Evolutionary conservation across 2,113 vertebrate genomes (phyloP), one percentile per base, ranked within the genome.

Genomic region (Aegithalos caudatus): DNA sequence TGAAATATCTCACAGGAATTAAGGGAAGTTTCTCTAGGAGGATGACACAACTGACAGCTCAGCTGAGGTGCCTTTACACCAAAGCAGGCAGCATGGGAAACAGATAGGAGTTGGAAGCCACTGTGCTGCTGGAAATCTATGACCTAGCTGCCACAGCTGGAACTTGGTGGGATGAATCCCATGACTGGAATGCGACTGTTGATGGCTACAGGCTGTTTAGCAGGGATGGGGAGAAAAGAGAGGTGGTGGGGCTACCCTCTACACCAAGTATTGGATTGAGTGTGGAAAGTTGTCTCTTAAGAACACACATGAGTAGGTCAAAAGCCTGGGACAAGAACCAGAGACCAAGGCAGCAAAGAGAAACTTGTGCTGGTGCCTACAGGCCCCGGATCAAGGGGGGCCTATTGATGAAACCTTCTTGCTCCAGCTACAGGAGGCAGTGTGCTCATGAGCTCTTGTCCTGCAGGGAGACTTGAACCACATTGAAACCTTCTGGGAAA

Each of bases 41-140:
- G 22, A 69, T 15, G 38, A 28, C 38, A 33, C 0, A 0, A 51
- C 45, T 0, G 0, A 51, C 33, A 69, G 45, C 45, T 77, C 37
- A 67, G 14, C 45, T 51, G 72, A 60, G 45, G 27, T 38, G 14
- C 22, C 27, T 69, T 44, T 51, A 45, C 33, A 45, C 27, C 54
- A 44, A 50, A 31, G 44, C 53, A 51, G 35, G 37, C 13, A 42
- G 61, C 31, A 22, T 27, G 11, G 22, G 27, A 51, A 76, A 51
- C 71, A 47, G 48, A 56, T 19, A 22, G 31, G 37, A 51, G 35
- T 0, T 65, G 60, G 29, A 65, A 65, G 24, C 15, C 24, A 10
- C 35, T 48, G 42, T 65, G 50, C 42, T 56, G 18, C 37, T 67
- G 53, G 53, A 86, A 67, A 67, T 86, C 45, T 60, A 2, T 60